phyloP scores from a whole-genome alignment of 2,113 vertebrate species.

The Gymnorhina tibicen region DNA sequence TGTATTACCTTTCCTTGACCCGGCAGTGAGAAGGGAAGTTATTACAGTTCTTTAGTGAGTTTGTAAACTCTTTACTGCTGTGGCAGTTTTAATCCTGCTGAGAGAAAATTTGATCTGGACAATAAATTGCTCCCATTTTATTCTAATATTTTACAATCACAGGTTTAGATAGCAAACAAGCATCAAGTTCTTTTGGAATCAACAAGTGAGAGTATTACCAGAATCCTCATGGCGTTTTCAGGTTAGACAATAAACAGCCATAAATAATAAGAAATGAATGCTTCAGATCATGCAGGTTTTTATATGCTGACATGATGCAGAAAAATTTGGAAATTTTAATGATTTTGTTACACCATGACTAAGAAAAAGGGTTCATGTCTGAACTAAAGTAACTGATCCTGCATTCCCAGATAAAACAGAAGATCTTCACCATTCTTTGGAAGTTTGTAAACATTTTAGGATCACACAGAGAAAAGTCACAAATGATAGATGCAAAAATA shows the following conservation, averaged over 20 bases:
- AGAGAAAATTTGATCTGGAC: slow-evolving; percentile 56
- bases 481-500: neutral
- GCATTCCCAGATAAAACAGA: neutral
- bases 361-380: neutral
- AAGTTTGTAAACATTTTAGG: neutral
- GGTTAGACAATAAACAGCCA: neutral
- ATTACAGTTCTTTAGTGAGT: slow-evolving; percentile 76
- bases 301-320: neutral
- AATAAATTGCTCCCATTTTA: slow-evolving; percentile 65
- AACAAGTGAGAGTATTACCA: slow-evolving; percentile 1
- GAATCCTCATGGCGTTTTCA: slow-evolving; percentile 26
- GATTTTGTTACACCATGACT: neutral
- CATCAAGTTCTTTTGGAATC: slow-evolving; percentile 9
- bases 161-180: slow-evolving; percentile 56
- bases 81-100: slow-evolving; percentile 73
- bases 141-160: slow-evolving; percentile 60
- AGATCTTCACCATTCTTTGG: neutral
- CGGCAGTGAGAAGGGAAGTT: slow-evolving; percentile 70
- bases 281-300: neutral
- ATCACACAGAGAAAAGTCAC: neutral
- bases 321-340: neutral
- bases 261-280: neutral
- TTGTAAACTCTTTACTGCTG: slow-evolving; percentile 76
- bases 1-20: slow-evolving; percentile 71
- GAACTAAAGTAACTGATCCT: neutral